These are phyloP conservation scores for Sebastes schlegelii DNA, from an alignment of 2,113 vertebrate genomes.

Conservation along the genomic window DNA sequence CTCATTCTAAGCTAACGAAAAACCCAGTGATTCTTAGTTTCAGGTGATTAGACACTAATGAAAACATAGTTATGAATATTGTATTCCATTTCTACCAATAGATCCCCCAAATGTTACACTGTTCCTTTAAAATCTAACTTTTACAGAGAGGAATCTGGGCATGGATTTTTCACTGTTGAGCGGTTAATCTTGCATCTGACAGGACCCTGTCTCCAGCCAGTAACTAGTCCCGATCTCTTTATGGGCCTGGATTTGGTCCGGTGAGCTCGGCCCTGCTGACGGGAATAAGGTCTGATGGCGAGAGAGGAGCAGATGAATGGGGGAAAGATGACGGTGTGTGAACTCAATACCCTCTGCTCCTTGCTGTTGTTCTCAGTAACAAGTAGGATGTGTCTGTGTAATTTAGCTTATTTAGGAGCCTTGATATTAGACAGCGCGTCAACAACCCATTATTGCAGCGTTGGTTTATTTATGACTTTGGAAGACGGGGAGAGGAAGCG, in stretches of 20 bases:
- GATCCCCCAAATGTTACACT: too few species aligned
- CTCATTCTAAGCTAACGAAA: too few species aligned
- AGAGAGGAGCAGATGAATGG: conserved; percentile 25
- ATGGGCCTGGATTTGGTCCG: conserved; percentile 42
- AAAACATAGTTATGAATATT: too few species aligned
- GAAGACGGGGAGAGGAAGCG: conserved; percentile 37
- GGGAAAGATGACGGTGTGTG: conserved; percentile 28
- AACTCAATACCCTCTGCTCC: conserved; percentile 48
- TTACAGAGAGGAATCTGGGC: not conserved
- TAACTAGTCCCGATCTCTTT: conserved; percentile 43
- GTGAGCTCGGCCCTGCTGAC: conserved; percentile 48
- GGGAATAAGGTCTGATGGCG: conserved; percentile 33
- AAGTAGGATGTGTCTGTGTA: not conserved
- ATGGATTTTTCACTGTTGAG: not conserved
- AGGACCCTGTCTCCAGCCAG: not conserved
- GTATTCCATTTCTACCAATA: too few species aligned
- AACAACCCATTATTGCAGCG: conserved; percentile 1
- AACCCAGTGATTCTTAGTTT: too few species aligned
- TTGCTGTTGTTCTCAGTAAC: conserved; percentile 4
- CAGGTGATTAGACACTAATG: too few species aligned
- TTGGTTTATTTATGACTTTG: conserved; percentile 48
- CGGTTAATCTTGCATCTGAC: conserved; percentile 5
- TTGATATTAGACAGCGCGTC: conserved; percentile 3
- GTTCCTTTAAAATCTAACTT: not conserved
- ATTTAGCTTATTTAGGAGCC: not conserved